These are phyloP conservation scores for Agraylea sexmaculata DNA, from an alignment of 1,140 invertebrate genomes.

Conservation along the genomic window DNA sequence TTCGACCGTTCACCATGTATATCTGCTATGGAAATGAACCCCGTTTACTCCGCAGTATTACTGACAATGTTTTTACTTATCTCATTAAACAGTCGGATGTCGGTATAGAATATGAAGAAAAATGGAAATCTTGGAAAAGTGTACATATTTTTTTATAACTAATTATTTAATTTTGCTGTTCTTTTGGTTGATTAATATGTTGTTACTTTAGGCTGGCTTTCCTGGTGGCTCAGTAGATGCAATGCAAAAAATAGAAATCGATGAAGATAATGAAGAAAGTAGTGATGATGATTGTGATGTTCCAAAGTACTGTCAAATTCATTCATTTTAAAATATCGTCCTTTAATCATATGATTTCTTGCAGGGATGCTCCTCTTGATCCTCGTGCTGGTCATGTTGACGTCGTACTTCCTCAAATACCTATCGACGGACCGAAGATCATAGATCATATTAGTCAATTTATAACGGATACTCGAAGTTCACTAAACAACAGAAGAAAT, in stretches of 20 bases:
- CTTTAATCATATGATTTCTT: constrained; percentile 10
- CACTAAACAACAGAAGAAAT: constrained; percentile 17
- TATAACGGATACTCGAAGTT: constrained; percentile 11
- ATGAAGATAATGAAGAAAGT: constrained; percentile 24
- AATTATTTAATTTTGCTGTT: constrained; percentile 19
- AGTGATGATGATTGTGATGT: constrained; percentile 23
- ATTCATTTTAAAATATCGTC: not conserved
- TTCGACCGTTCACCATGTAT: constrained; percentile 51
- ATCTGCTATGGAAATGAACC: constrained; percentile 43
- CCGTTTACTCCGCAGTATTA: constrained; percentile 43
- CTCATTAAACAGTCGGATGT: constrained; percentile 60
- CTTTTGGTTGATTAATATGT: constrained; percentile 2
- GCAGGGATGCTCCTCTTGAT: constrained; percentile 43
- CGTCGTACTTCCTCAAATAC: constrained; percentile 56
- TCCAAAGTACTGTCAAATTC: not conserved
- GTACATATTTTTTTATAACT: constrained; percentile 28
- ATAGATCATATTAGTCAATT: constrained; percentile 31
- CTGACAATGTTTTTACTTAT: constrained; percentile 53
- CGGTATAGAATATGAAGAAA: constrained; percentile 56
- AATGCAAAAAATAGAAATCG: constrained; percentile 41
- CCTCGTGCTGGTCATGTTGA: constrained; percentile 67
- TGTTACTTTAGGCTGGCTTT: constrained; percentile 48
- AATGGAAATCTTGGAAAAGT: constrained; percentile 53
- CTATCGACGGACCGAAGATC: constrained; percentile 45
- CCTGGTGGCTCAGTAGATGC: constrained; percentile 51